Evolutionary conservation across 37 sponge, comb jelly and placozoan species (phyloP).

Genomic region (Axinella damicornis): DNA sequence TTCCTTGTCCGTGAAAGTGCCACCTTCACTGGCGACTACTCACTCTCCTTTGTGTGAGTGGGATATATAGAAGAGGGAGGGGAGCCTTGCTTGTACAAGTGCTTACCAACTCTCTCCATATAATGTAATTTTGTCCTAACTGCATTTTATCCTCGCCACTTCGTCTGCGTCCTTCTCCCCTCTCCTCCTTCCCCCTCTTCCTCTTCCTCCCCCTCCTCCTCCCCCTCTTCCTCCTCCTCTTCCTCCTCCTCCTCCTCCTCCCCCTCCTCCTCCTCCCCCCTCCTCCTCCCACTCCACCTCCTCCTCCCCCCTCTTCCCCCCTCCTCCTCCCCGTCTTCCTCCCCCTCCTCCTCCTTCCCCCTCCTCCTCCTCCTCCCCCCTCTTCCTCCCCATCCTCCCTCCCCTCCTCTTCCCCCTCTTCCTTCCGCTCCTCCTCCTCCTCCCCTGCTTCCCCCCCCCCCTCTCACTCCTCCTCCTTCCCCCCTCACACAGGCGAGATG

Average conservation of each 20-base stretch:
- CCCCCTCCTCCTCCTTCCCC: no score
- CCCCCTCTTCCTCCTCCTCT: no score
- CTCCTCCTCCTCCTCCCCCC: neutral
- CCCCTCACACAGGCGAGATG: slow-evolving; percentile 52
- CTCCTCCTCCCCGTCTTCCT: no score
- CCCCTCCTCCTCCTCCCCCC: neutral
- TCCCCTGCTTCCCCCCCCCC: no score
- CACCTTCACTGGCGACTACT: slow-evolving; percentile 90
- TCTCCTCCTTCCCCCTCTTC: neutral
- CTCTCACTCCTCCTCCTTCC: no score
- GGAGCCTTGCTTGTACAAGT: no score
- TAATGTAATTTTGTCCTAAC: no score
- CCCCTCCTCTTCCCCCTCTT: no score
- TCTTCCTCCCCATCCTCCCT: neutral
- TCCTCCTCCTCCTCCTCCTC: no score
- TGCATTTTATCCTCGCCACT: neutral
- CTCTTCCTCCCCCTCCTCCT: neutral
- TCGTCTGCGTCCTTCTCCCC: neutral
- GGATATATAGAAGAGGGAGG: no score
- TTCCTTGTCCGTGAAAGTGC: slow-evolving; percentile 95
- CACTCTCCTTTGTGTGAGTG: slow-evolving; percentile 88
- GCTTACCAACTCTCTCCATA: no score
- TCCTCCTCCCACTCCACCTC: neutral
- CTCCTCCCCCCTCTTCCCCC: neutral
- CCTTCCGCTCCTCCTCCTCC: neutral